These are phyloP conservation scores for Cryptophagus acutangulus DNA, from an alignment of 2,888 invertebrate genomes.

Conservation along the genomic window DNA sequence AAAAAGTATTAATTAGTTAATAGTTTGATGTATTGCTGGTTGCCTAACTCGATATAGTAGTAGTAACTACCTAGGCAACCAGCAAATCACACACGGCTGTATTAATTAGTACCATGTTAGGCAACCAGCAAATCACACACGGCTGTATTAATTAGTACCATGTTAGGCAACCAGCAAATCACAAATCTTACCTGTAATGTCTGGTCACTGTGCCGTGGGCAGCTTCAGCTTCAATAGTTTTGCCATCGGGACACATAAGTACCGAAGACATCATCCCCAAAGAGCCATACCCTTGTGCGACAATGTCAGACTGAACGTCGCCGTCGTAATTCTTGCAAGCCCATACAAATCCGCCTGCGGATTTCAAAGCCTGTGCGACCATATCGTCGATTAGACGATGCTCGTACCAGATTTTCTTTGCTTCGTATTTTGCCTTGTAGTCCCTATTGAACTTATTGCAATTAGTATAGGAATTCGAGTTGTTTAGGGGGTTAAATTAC, in stretches of 20 bases:
- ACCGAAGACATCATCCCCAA: constrained; percentile 90
- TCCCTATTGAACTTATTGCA: too few relatives aligned
- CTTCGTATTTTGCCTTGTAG: constrained; percentile 71
- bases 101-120: too few relatives aligned
- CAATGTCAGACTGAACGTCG: constrained; percentile 84
- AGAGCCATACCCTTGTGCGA: constrained; percentile 76
- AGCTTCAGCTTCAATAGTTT: constrained; percentile 86
- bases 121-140: neutral
- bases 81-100: too few relatives aligned
- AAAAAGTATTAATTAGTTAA: too few relatives aligned
- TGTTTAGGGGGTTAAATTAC: constrained; percentile 52
- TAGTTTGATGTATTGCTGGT: too few relatives aligned
- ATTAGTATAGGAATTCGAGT: too few relatives aligned
- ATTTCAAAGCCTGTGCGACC: constrained; percentile 83
- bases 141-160: neutral
- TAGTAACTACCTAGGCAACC: too few relatives aligned
- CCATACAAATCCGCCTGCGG: constrained; percentile 85
- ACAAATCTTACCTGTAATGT: constrained; percentile 67
- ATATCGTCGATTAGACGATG: constrained; percentile 89
- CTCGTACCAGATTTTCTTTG: constrained; percentile 81
- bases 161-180: too few relatives aligned
- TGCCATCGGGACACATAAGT: constrained; percentile 81
- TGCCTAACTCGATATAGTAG: too few relatives aligned
- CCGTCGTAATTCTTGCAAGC: constrained; percentile 92
- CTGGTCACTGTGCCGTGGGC: constrained; percentile 90